phyloP scores from a whole-genome alignment of 2,797 vertebrate genomes.

The Erpetoichthys calabaricus region DNA sequence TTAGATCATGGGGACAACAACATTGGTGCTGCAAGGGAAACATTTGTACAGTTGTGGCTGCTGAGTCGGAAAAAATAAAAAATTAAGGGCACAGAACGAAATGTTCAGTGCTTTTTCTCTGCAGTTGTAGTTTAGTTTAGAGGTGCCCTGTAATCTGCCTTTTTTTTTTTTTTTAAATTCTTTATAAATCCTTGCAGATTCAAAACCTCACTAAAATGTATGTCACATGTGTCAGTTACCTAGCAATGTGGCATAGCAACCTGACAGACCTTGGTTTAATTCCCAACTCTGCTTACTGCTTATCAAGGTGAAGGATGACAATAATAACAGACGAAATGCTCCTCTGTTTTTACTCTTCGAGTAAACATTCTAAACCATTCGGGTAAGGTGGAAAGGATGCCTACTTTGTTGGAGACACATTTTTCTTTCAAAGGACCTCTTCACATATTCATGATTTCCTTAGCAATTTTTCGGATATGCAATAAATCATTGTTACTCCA shows the following conservation, averaged over 20 bases:
- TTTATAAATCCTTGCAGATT: slow-evolving; percentile 8
- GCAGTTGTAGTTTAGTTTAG: neutral
- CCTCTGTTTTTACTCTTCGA: slow-evolving; percentile 8
- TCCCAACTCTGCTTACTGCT: slow-evolving; percentile 9
- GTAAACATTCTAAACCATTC: slow-evolving; percentile 10
- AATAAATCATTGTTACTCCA: too few species aligned
- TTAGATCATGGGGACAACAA: too few species aligned
- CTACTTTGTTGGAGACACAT: too few species aligned
- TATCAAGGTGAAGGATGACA: slow-evolving; percentile 16
- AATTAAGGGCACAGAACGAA: too few species aligned
- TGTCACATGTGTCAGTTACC: slow-evolving; percentile 12
- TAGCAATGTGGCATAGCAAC: slow-evolving; percentile 11
- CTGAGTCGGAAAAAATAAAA: too few species aligned
- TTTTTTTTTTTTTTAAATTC: neutral
- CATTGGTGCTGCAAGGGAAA: too few species aligned
- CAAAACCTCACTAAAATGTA: slow-evolving; percentile 7
- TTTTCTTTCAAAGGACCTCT: too few species aligned
- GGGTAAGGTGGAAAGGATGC: too few species aligned
- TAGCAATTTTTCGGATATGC: too few species aligned
- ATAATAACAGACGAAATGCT: slow-evolving; percentile 10
- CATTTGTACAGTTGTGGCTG: too few species aligned
- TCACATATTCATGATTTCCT: too few species aligned
- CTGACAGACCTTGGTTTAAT: slow-evolving; percentile 11
- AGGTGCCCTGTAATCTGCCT: neutral
- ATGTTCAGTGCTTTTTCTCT: neutral